Conservation (phyloP, 1,140 invertebrate genomes). For the Asbolus verrucosus region DNA sequence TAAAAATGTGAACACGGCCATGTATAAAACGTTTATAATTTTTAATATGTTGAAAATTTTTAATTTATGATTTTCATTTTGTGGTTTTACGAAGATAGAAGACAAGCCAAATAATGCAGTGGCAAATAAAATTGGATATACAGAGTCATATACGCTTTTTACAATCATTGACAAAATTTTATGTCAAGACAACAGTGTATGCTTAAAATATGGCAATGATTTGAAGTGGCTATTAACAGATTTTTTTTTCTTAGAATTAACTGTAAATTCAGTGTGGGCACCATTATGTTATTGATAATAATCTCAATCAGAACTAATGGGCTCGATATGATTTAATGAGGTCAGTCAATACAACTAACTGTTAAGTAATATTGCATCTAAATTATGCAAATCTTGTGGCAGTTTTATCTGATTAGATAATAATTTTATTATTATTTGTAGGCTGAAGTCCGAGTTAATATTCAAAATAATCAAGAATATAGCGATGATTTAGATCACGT, state of each 20-base stretch:
- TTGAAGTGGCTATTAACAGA: too few relatives aligned
- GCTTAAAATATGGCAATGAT: too few relatives aligned
- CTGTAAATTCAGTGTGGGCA: too few relatives aligned
- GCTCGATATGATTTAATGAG: background rate
- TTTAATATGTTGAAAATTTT: constrained; percentile 16
- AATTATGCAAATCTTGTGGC: background rate
- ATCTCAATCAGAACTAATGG: constrained; percentile 1
- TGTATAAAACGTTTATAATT: constrained; percentile 15
- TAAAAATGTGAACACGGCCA: constrained; percentile 3
- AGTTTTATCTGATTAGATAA: constrained; percentile 4
- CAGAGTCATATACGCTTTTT: constrained; percentile 1
- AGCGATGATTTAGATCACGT: constrained; percentile 34
- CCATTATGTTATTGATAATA: background rate
- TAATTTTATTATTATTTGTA: constrained; percentile 2
- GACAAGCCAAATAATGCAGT: constrained; percentile 14
- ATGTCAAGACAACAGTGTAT: too few relatives aligned
- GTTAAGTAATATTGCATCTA: constrained; percentile 21
- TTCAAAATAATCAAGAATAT: constrained; percentile 19
- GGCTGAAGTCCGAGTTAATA: background rate
- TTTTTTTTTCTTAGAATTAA: too few relatives aligned
- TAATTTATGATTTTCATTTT: constrained; percentile 28
- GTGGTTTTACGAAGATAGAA: background rate
- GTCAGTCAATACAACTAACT: background rate
- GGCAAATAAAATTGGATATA: constrained; percentile 10
- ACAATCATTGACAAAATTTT: too few relatives aligned